phyloP scores from a whole-genome alignment of 1,140 invertebrate species.

The Chrysomallon squamiferum region DNA sequence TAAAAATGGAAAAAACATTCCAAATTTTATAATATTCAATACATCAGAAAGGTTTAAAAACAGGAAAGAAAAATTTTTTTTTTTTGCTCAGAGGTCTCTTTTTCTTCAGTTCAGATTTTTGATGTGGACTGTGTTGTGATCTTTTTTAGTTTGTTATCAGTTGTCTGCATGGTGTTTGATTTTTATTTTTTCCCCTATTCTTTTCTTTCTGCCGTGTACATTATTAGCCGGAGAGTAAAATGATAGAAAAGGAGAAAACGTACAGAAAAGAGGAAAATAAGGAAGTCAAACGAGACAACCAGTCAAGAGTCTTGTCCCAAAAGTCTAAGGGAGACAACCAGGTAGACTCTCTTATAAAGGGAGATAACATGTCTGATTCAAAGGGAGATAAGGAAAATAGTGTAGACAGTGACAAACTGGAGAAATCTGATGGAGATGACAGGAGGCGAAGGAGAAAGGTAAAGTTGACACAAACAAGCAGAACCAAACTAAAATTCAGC shows the following conservation, averaged over 20 bases:
- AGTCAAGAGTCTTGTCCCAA: background rate
- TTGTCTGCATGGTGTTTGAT: background rate
- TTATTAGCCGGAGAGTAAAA: constrained; percentile 6
- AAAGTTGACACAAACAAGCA: too few relatives aligned
- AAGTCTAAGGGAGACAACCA: too few relatives aligned
- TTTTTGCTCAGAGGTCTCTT: too few relatives aligned
- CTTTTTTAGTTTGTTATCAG: too few relatives aligned
- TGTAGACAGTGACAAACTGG: background rate
- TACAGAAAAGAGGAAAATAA: constrained; percentile 13
- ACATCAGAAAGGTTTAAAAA: too few relatives aligned
- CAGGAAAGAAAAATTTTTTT: too few relatives aligned
- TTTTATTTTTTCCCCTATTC: background rate
- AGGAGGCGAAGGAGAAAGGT: constrained; percentile 7
- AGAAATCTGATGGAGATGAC: background rate
- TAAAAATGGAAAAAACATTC: too few relatives aligned
- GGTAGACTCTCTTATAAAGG: too few relatives aligned
- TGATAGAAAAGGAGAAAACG: constrained; percentile 8
- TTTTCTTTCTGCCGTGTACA: background rate
- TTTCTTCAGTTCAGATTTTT: too few relatives aligned
- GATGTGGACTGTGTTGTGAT: too few relatives aligned
- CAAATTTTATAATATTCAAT: too few relatives aligned
- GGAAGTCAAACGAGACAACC: constrained; percentile 3
- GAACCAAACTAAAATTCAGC: too few relatives aligned
- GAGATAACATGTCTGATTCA: background rate
- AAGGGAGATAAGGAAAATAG: background rate